These are phyloP conservation scores for Chaetodon auriga DNA, from an alignment of 2,113 vertebrate genomes.

Conservation along the genomic window DNA sequence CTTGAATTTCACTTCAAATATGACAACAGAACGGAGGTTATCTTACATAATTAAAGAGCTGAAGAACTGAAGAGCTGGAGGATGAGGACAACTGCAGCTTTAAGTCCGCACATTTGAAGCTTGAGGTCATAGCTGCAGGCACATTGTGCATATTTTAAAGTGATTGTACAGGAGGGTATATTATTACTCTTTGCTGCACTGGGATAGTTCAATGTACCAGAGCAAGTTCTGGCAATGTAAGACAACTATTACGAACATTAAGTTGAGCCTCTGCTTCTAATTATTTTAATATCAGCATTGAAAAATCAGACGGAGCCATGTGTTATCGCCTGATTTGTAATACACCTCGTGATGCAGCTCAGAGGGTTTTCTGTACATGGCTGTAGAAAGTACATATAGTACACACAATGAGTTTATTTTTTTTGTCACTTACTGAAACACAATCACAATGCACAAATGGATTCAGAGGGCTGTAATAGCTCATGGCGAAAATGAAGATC, in stretches of 20 bases:
- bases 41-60: constrained; percentile 6
- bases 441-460: constrained; percentile 2
- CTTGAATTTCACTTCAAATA: constrained; percentile 23
- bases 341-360: neutral
- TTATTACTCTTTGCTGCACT: neutral
- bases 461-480: neutral
- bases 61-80: constrained; percentile 4
- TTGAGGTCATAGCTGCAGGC: constrained; percentile 3
- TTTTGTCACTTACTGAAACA: neutral
- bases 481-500: constrained; percentile 3
- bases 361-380: neutral
- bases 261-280: neutral
- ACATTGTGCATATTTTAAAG: neutral
- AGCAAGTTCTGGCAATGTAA: neutral
- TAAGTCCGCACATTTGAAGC: constrained; percentile 2
- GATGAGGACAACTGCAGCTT: neutral
- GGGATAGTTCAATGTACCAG: neutral
- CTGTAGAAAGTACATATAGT: neutral
- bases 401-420: neutral
- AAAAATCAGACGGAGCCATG: neutral
- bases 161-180: neutral
- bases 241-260: neutral
- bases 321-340: neutral
- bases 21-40: constrained; percentile 12
- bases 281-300: neutral